Base-by-base conservation (phyloP, 2,888 invertebrate genomes). In the Ctenicera cuprea region DNA sequence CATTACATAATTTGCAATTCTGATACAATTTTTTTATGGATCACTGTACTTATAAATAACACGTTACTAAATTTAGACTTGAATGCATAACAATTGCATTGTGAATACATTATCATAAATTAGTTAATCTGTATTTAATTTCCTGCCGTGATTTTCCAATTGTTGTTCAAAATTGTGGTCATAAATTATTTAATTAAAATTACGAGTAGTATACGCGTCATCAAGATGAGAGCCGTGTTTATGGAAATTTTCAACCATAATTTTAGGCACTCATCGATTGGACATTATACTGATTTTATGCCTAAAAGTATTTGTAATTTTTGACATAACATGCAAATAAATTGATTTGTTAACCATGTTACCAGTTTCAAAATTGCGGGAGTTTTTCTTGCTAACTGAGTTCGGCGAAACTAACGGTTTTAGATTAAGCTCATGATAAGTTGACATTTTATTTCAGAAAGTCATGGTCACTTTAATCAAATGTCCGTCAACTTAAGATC, bases 391-490 rank as follows among this genome's bases (percentile, higher is more conserved):
- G 3, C 52, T 12, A 52, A 33, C 30, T 54, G 33, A 54, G 14
- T 22, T 26, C 52, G n/a, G 12, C 20, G 14, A n/a, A 50, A 52
- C n/a, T 30, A 54, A 54, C 54, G 54, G 54, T 54, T n/a, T 54
- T 14, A 30, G n/a, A 26, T 48, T 20, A 48, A 20, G 20, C 18
- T 48, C 11, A 18, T 5, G 54, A 14, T 54, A 54, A 54, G 54
- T 54, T 54, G 54, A 54, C 54, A 54, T 30, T 52, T 52, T 33
- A 16, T 30, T 52, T 52, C 20, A 54, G 54, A 52, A 52, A 54
- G 54, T 26, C 54, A 54, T 20, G 54, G 54, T 18, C 59, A 20
- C 18, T 11, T 52, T 50, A 38, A 50, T 52, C 18, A 52, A 52
- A 33, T 9, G 48, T 14, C 50, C 22, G 37, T 52, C 33, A 38